Percentiles rank a stretch among this genome's conserved stretches.
Conservation (phyloP, 2,113 vertebrate genomes). For the Alosa alosa region DNA sequence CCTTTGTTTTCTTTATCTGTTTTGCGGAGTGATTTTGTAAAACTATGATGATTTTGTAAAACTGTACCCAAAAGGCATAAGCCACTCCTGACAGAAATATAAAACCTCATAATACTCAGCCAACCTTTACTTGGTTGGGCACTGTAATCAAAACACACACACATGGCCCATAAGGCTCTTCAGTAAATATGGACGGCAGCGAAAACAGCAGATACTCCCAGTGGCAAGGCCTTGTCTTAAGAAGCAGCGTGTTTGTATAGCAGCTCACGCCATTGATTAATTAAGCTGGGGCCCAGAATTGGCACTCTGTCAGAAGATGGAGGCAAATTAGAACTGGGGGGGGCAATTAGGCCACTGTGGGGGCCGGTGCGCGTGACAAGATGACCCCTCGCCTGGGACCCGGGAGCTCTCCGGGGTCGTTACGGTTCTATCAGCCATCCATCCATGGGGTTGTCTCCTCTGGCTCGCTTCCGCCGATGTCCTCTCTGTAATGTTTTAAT, state of each 20-base stretch:
- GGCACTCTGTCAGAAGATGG: slow-evolving; percentile 40
- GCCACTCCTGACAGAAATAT: not conserved
- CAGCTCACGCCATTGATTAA: slow-evolving; percentile 36
- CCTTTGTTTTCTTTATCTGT: not conserved
- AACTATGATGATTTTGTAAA: not conserved
- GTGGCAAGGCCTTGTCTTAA: not conserved
- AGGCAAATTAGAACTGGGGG: slow-evolving; percentile 22
- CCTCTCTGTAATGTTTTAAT: not conserved
- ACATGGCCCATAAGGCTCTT: not conserved
- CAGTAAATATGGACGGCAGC: not conserved
- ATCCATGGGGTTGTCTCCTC: not conserved
- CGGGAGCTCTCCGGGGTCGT: not conserved
- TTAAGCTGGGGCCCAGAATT: slow-evolving; percentile 30
- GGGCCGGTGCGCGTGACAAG: not conserved
- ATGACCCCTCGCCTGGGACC: not conserved
- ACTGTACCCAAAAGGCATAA: not conserved
- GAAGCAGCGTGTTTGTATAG: not conserved
- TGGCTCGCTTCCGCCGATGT: not conserved
- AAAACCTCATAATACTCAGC: not conserved
- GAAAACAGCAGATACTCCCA: not conserved
- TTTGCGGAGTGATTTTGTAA: too few relatives aligned
- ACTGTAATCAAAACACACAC: not conserved
- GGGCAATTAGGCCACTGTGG: not conserved
- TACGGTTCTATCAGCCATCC: not conserved
- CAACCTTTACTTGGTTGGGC: not conserved